phyloP scores from a whole-genome alignment of 2,113 vertebrate genomes.

The Taxidea taxus region DNA sequence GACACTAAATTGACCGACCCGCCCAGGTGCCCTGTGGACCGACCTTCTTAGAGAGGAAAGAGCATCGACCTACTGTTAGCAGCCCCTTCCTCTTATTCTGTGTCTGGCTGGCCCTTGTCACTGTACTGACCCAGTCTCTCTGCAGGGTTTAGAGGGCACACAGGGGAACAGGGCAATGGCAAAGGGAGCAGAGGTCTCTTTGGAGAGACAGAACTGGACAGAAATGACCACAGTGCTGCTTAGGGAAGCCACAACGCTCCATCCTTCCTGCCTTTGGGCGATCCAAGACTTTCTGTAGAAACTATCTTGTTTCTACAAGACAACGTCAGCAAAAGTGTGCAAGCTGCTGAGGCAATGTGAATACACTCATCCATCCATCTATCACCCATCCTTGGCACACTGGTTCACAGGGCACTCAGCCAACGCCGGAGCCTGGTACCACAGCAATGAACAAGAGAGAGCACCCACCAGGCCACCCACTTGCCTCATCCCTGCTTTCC shows the following conservation, averaged over 20 bases:
- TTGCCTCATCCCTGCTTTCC: neutral
- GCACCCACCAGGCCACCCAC: neutral
- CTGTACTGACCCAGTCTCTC: neutral
- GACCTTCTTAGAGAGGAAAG: neutral
- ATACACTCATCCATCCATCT: neutral
- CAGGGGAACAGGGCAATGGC: neutral
- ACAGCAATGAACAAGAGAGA: neutral
- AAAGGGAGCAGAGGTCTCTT: neutral
- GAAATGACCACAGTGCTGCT: neutral
- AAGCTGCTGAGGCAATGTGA: neutral
- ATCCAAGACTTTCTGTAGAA: neutral
- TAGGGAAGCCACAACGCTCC: neutral
- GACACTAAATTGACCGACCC: neutral
- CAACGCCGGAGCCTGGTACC: neutral
- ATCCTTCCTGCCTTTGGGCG: neutral
- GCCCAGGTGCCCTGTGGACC: neutral
- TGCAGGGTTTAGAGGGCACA: neutral
- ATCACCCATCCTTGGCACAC: neutral
- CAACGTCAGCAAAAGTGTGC: neutral
- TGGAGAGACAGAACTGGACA: neutral
- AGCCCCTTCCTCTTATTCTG: neutral
- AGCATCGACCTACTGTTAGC: neutral
- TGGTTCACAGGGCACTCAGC: neutral
- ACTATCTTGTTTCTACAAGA: neutral
- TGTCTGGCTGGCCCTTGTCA: neutral